These are phyloP conservation scores for Falco biarmicus DNA, from an alignment of 2,797 vertebrate species.

Conservation along the genomic window DNA sequence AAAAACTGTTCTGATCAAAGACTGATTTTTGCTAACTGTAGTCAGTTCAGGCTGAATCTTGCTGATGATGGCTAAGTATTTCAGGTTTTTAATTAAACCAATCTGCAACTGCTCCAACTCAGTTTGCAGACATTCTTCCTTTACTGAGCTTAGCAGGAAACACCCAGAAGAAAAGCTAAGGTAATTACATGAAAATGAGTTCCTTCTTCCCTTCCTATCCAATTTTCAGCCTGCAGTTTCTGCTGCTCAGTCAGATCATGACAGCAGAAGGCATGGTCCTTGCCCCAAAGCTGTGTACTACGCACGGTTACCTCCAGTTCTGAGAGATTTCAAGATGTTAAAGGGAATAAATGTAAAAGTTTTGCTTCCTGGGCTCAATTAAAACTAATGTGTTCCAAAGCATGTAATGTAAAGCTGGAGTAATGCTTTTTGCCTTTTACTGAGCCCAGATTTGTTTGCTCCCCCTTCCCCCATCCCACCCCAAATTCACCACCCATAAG, in stretches of 20 bases:
- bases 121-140: not conserved
- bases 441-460: not conserved
- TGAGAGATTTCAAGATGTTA: not conserved
- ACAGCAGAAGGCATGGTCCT: not conserved
- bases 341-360: not conserved
- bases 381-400: too few relatives aligned
- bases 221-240: not conserved
- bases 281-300: not conserved
- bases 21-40: not conserved
- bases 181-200: not conserved
- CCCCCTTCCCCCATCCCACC: too few relatives aligned
- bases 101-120: not conserved
- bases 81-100: slow-evolving; percentile 32
- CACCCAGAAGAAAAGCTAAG: not conserved
- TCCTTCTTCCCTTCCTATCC: not conserved
- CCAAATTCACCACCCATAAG: not conserved
- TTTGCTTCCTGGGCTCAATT: not conserved
- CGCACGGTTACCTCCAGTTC: not conserved
- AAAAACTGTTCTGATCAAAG: not conserved
- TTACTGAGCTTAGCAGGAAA: not conserved
- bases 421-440: not conserved
- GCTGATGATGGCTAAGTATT: not conserved
- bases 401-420: not conserved
- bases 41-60: not conserved
- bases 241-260: not conserved